These are phyloP conservation scores for Delphinapterus leucas DNA, from an alignment of 2,113 vertebrate species.

Conservation along the genomic window DNA sequence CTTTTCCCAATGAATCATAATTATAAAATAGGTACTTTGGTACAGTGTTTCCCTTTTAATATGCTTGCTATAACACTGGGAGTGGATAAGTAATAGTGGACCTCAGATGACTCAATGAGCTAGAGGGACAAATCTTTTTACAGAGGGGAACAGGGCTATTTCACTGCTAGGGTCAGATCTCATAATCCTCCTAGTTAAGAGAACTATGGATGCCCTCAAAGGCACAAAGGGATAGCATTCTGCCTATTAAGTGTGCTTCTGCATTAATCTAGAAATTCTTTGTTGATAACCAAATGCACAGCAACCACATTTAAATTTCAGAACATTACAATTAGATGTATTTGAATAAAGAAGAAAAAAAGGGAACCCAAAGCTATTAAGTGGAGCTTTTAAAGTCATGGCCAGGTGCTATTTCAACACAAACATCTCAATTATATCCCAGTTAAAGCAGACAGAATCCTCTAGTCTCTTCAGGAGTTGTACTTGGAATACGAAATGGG, in stretches of 20 bases:
- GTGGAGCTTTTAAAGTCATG: constrained; percentile 65
- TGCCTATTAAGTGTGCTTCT: constrained; percentile 33
- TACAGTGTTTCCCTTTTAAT: neutral
- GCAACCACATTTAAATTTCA: constrained; percentile 70
- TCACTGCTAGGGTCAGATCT: constrained; percentile 25
- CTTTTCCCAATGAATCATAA: neutral
- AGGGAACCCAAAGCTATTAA: constrained; percentile 42
- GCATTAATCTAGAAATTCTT: constrained; percentile 39
- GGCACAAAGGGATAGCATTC: constrained; percentile 37
- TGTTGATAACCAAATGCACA: constrained; percentile 54
- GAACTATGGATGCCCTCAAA: neutral
- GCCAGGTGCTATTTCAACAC: constrained; percentile 73
- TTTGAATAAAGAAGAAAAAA: constrained; percentile 34
- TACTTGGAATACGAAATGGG: constrained; percentile 73
- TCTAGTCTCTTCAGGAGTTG: constrained; percentile 73
- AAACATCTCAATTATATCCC: constrained; percentile 37
- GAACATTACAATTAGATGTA: constrained; percentile 45
- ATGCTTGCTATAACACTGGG: neutral
- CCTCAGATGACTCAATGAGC: constrained; percentile 29
- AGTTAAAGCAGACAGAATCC: constrained; percentile 60
- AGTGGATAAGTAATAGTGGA: neutral
- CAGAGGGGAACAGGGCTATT: constrained; percentile 36
- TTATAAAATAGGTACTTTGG: neutral
- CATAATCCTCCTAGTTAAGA: constrained; percentile 43
- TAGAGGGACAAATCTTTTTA: constrained; percentile 42